Evolutionary conservation across 2,797 vertebrate species (phyloP), one percentile per base, ranked within the genome.

Genomic region (Mormyrus hasselquistii): DNA sequence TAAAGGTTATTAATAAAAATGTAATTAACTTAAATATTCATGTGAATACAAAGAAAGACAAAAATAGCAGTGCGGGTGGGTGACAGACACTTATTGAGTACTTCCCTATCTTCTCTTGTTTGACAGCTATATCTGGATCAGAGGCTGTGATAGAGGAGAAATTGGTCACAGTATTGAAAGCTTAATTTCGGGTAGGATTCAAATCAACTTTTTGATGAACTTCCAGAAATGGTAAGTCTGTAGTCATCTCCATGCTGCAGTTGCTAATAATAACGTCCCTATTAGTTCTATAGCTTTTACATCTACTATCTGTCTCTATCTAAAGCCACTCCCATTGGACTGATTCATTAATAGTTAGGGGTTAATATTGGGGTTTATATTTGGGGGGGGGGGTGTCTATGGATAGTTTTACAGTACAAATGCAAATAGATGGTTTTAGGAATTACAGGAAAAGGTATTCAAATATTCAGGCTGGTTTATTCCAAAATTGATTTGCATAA

Each of bases 61-160:
- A 34, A 84, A 59, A 69, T n/a, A 84, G 52, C 65, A 84, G 47
- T 25, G 88, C 29, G 16, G 88, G 55, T 29, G 10, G 19, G 47
- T 49, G 73, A 53, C 76, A 89, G 84, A 90, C 73, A 85, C 88
- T 52, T 88, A 53, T 85, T 44, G 90, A 92, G 82, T 49, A 22
- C 29, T 53, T 29, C 3, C 53, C 89, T 53, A 16, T 10, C 41
- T 65, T 50, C 22, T 38, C 12, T 12, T 14, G 38, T 7, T 83
- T 86, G 89, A 90, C 41, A 88, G 88, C 38, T 47, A 65, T 59
- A 89, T 84, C 57, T 86, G 82, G 88, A 85, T 85, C 79, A 85
- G 55, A 53, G 12, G n/a, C n/a, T 83, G 79, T 19, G 44, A 25
- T 89, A 57, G 25, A 7, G 88, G 38, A 22, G 44, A 82, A 89